Conservation (phyloP, 2,797 vertebrate species). For the Echeneis naucrates region DNA sequence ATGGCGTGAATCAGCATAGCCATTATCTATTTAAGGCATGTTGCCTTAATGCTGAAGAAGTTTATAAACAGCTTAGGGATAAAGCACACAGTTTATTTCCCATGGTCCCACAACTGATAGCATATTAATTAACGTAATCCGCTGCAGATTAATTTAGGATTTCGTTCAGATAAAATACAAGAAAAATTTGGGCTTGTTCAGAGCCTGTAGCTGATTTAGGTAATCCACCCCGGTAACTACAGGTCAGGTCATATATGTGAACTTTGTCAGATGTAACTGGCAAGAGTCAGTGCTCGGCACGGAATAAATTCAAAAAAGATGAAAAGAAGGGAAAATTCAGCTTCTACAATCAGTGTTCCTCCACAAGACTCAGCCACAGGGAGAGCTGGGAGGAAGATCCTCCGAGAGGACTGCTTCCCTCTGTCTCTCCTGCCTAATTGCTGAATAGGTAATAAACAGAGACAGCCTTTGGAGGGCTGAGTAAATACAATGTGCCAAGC, state of each 20-base stretch:
- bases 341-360: conserved; percentile 56
- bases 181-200: conserved; percentile 24
- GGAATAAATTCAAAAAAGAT: conserved; percentile 43
- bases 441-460: conserved; percentile 64
- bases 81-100: conserved; percentile 59
- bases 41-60: conserved; percentile 38
- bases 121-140: conserved; percentile 73
- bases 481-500: conserved; percentile 61
- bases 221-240: conserved; percentile 15
- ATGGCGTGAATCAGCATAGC: conserved; percentile 44
- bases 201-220: conserved; percentile 43
- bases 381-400: conserved; percentile 39
- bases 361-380: conserved; percentile 47
- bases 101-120: conserved; percentile 57
- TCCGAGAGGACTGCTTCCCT: conserved; percentile 36
- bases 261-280: conserved; percentile 33
- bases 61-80: conserved; percentile 64
- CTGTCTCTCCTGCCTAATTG: conserved; percentile 36
- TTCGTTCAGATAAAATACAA: conserved; percentile 56
- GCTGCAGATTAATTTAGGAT: conserved; percentile 49
- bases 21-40: conserved; percentile 47
- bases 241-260: conserved; percentile 40
- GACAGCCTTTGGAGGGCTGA: conserved; percentile 50
- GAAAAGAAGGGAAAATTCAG: conserved; percentile 28
- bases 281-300: conserved; percentile 9